These are phyloP conservation scores for Sitobion miscanthi DNA, from an alignment of 1,140 invertebrate genomes.

Conservation along the genomic window DNA sequence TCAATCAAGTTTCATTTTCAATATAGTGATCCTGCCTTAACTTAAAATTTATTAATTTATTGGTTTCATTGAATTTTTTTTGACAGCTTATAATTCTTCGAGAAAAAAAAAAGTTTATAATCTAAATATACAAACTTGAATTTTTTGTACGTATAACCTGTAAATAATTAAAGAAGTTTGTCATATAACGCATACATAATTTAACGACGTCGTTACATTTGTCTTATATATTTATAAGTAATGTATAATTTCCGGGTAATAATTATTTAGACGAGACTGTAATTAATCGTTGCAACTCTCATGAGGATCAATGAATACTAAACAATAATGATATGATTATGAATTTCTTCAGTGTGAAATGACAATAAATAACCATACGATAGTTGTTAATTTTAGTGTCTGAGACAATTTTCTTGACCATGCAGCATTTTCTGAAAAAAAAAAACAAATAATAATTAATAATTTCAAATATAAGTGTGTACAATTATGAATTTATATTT, in stretches of 20 bases:
- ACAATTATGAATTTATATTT: background rate
- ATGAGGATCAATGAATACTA: conserved; percentile 1
- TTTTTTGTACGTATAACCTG: conserved; percentile 8
- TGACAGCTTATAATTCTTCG: background rate
- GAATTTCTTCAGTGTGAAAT: conserved; percentile 7
- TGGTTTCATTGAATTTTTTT: conserved; percentile 10
- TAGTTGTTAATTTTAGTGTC: background rate
- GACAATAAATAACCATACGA: background rate
- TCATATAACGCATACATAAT: background rate
- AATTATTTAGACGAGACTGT: background rate
- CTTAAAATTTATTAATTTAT: background rate
- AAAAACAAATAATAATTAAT: background rate
- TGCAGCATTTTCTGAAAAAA: conserved; percentile 16
- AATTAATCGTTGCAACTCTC: background rate
- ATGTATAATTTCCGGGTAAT: background rate
- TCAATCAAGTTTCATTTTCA: background rate
- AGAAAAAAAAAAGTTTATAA: background rate
- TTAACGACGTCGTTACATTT: background rate
- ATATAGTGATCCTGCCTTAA: background rate
- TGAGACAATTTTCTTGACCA: background rate
- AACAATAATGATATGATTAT: background rate
- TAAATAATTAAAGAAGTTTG: background rate
- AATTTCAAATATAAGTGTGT: background rate
- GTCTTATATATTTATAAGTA: background rate
- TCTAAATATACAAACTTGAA: background rate